These are phyloP conservation scores for Petrolisthes cinctipes DNA, from an alignment of 2,888 invertebrate genomes.

Conservation along the genomic window DNA sequence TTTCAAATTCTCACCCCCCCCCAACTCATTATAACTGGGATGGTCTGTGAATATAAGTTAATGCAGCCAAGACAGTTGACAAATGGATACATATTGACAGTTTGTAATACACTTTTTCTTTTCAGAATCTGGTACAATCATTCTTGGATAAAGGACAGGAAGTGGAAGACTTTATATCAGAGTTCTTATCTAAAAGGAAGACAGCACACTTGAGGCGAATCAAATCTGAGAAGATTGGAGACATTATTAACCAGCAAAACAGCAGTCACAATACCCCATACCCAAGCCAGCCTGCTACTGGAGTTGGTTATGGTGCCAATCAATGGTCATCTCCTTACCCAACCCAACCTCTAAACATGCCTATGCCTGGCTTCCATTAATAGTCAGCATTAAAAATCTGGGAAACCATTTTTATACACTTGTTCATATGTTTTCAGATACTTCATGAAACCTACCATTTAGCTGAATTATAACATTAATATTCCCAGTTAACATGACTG, in stretches of 20 bases:
- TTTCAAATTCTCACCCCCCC: too few relatives aligned
- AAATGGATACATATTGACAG: not conserved
- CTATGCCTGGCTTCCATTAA: conserved; percentile 60
- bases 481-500: too few relatives aligned
- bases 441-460: not conserved
- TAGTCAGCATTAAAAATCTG: not conserved
- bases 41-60: not conserved
- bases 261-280: conserved; percentile 44
- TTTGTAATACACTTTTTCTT: not conserved
- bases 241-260: conserved; percentile 66
- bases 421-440: not conserved
- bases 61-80: too few relatives aligned
- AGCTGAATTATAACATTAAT: too few relatives aligned
- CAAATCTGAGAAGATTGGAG: conserved; percentile 92
- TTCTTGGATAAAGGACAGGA: conserved; percentile 69
- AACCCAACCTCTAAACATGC: conserved; percentile 58
- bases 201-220: conserved; percentile 85
- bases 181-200: conserved; percentile 83
- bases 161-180: conserved; percentile 85
- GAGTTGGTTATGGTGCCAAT: conserved; percentile 29
- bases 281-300: conserved; percentile 25
- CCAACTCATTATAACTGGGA: not conserved
- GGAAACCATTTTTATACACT: not conserved
- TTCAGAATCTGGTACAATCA: conserved; percentile 59
- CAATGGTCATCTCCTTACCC: conserved; percentile 59